These are phyloP conservation scores for Thaleichthys pacificus DNA, from an alignment of 2,797 vertebrate genomes.

Conservation along the genomic window DNA sequence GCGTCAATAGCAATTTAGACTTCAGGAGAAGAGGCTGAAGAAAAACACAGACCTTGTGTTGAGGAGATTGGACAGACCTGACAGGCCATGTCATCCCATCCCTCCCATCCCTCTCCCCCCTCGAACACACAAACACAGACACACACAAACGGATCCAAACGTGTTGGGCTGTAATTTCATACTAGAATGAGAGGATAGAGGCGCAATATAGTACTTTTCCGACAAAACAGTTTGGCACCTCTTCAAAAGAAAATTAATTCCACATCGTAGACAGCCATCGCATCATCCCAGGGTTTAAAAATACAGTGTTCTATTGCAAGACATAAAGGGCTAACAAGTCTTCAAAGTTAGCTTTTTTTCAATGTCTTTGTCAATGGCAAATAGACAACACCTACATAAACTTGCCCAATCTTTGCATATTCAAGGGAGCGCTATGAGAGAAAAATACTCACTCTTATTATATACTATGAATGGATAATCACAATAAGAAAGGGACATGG, in stretches of 20 bases:
- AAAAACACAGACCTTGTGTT: background rate
- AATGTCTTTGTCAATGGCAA: too few relatives aligned
- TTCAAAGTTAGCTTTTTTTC: too few relatives aligned
- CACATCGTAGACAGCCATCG: slow-evolving; percentile 17
- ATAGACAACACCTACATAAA: background rate
- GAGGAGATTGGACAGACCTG: background rate
- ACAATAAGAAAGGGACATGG: background rate
- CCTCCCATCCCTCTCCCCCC: background rate
- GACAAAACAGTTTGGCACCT: slow-evolving; percentile 11
- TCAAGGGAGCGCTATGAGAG: background rate
- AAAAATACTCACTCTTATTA: too few relatives aligned
- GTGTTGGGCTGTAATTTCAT: background rate
- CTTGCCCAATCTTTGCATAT: background rate
- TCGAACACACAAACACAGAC: background rate
- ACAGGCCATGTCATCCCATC: background rate
- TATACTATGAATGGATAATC: background rate
- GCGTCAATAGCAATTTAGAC: background rate
- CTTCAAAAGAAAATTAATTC: slow-evolving; percentile 20
- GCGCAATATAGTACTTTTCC: background rate
- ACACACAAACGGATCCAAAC: background rate
- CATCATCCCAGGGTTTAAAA: too few relatives aligned
- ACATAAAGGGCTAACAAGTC: too few relatives aligned
- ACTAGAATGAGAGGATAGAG: background rate
- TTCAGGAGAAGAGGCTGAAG: background rate
- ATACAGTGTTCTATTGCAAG: too few relatives aligned